These are phyloP conservation scores for Phoeniculus purpureus DNA, from an alignment of 2,797 vertebrate species.

Conservation along the genomic window DNA sequence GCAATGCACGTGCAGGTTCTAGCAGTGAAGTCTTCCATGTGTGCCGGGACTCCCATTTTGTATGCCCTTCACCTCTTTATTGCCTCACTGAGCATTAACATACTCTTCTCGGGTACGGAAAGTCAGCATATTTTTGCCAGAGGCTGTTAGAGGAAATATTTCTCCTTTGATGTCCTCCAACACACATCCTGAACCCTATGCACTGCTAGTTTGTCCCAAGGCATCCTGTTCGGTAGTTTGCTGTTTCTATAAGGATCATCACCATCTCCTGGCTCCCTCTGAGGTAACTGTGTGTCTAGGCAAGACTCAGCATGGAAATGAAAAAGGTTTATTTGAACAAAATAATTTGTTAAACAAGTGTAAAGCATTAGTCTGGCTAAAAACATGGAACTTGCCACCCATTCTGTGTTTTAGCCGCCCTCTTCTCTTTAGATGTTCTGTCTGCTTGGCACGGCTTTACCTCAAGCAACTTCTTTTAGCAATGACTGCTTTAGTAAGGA, in stretches of 20 bases:
- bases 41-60: neutral
- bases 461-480: neutral
- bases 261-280: neutral
- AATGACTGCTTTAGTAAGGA: neutral
- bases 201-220: neutral
- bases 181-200: fast-evolving
- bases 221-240: neutral
- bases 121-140: neutral
- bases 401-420: neutral
- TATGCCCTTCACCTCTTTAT: fast-evolving
- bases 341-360: neutral
- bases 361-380: neutral
- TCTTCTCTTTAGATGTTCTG: neutral
- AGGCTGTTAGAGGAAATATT: neutral
- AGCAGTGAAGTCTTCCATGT: neutral
- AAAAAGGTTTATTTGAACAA: neutral
- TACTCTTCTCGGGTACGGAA: neutral
- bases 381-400: neutral
- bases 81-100: neutral
- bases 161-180: neutral
- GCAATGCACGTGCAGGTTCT: fast-evolving
- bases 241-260: neutral
- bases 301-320: neutral
- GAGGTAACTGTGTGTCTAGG: neutral
- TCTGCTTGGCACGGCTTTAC: neutral